A percentile compares a stretch with the other conserved stretches of the same genome.
Conservation (phyloP, 2,888 invertebrate genomes). For the Tyria jacobaeae region DNA sequence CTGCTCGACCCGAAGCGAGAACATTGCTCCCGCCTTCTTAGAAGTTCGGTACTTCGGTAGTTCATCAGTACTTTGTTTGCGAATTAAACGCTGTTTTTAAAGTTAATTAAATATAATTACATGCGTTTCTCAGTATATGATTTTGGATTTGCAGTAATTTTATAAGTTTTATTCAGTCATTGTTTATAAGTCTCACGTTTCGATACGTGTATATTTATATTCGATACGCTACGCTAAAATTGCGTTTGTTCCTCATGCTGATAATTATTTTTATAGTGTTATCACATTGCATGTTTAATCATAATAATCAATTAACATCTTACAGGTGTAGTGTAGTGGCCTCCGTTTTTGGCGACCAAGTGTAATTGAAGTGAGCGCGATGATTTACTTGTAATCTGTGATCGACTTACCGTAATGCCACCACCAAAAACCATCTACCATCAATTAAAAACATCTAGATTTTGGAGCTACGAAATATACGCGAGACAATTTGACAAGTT, state of each 20-base stretch:
- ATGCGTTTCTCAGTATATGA: slow-evolving; percentile 37
- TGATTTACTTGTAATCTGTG: no score
- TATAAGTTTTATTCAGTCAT: slow-evolving; percentile 6
- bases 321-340: background rate
- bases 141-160: background rate
- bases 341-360: background rate
- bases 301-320: background rate
- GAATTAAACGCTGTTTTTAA: slow-evolving; percentile 38
- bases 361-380: background rate
- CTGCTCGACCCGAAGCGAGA: slow-evolving; percentile 39
- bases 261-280: background rate
- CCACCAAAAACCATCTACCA: no score
- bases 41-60: no score
- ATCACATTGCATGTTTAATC: background rate
- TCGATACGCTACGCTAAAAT: no score
- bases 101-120: slow-evolving; percentile 60
- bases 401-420: no score
- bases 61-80: slow-evolving; percentile 54
- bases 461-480: no score
- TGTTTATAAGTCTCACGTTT: background rate
- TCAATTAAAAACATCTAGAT: no score
- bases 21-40: slow-evolving; percentile 77
- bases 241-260: no score
- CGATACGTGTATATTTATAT: no score
- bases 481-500: no score